Evolutionary conservation across 2,113 vertebrate species (phyloP).

Genomic region (Triplophysa rosa): DNA sequence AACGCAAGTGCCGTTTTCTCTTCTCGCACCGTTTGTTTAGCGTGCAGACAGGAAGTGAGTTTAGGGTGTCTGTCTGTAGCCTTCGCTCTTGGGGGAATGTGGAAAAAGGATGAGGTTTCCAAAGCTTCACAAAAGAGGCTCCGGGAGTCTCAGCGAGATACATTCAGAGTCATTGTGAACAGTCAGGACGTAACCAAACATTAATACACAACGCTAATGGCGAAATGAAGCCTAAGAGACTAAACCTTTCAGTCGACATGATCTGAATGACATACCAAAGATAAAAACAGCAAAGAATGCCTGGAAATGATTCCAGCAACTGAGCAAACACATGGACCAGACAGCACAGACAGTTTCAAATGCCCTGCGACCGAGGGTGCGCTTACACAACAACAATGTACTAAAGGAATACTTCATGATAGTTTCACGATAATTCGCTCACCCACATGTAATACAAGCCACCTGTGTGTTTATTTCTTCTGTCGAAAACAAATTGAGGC

Average conservation of each 20-base stretch:
- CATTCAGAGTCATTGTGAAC: not conserved
- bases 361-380: too few relatives aligned
- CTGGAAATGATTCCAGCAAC: too few relatives aligned
- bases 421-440: too few relatives aligned
- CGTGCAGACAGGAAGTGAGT: slow-evolving; percentile 46
- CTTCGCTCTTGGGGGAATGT: slow-evolving; percentile 66
- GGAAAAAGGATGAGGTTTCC: slow-evolving; percentile 65
- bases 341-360: too few relatives aligned
- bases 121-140: slow-evolving; percentile 53
- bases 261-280: not conserved
- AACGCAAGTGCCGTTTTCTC: slow-evolving; percentile 22
- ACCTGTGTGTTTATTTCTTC: too few relatives aligned
- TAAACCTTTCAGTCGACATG: not conserved
- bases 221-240: not conserved
- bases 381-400: too few relatives aligned
- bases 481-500: too few relatives aligned
- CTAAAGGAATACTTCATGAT: too few relatives aligned
- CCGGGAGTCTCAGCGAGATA: slow-evolving; percentile 19
- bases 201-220: not conserved
- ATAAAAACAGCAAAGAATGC: too few relatives aligned
- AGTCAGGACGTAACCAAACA: slow-evolving; percentile 35
- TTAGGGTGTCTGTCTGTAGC: slow-evolving; percentile 60
- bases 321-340: too few relatives aligned
- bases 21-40: slow-evolving; percentile 41
- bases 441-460: too few relatives aligned